Base-by-base conservation (phyloP, 2,113 vertebrate genomes). In the Gnathonemus echidnorhynchus region DNA sequence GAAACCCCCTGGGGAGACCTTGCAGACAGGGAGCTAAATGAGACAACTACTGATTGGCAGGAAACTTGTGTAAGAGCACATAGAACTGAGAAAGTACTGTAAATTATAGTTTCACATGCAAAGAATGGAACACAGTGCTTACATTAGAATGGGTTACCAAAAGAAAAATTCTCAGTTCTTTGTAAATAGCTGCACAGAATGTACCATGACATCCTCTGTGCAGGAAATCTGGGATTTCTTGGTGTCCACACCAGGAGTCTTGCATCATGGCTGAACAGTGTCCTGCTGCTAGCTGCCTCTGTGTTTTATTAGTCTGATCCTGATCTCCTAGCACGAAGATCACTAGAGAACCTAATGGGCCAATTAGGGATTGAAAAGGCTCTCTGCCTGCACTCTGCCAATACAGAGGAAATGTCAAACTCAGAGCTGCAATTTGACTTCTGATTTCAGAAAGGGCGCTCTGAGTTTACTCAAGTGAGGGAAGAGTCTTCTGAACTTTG, bases 361-460 rank as follows among this genome's bases (percentile, higher is more conserved):
- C 95, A 95, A 96, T 96, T 95, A 95, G 94, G 94, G 93, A 92
- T 93, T 93, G 93, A 93, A 95, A 93, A 92, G 91, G 87, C 91
- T 90, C 90, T 92, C 92, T 91, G 92, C 90, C 90, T 91, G 88
- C 91, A 90, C 90, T 93, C 92, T 91, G 92, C 91, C 92, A 90
- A 90, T 46, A 92, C 92, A 83, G 91, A 93, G 92, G 91, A 96
- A 95, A 95, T 95, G 94, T 95, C 95, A 95, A 91, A 90, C 92
- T 92, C 91, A 27, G 91, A 93, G 92, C 94, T 92, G 92, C 92
- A 86, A 94, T 93, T 94, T 95, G 93, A 95, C 95, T 95, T 95
- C 93, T 93, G 92, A 93, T 91, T 80, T 92, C 10, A 92, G 90
- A 92, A 92, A 94, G 94, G 94, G 92, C 86, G 9, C 90, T 52